Evolutionary conservation across 1,140 invertebrate species (phyloP).

Genomic region (Campodea augens): DNA sequence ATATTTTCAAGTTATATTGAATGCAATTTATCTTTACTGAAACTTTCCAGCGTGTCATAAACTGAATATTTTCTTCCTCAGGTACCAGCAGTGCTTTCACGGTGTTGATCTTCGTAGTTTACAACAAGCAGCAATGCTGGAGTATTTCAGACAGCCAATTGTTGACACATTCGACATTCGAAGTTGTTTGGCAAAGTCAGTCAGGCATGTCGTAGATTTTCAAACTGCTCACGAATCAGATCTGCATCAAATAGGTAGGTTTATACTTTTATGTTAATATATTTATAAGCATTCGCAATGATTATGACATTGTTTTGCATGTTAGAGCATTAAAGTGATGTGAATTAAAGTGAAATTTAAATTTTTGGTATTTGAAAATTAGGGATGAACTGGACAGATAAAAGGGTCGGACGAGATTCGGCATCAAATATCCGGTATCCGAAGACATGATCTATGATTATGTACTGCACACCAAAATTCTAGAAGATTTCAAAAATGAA

Average conservation of each 20-base stretch:
- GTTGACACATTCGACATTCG: slow-evolving; percentile 98
- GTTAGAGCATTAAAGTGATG: no score
- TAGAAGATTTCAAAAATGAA: no score
- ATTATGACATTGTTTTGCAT: no score
- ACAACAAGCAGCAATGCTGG: slow-evolving; percentile 79
- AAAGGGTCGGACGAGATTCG: no score
- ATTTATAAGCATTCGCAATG: no score
- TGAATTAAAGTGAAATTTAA: no score
- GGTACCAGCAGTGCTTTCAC: slow-evolving; percentile 92
- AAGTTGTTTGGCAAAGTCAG: slow-evolving; percentile 89
- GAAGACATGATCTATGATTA: no score
- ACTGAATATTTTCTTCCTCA: slow-evolving; percentile 20
- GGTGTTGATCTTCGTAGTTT: slow-evolving; percentile 86
- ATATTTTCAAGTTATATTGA: no score
- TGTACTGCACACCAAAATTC: no score
- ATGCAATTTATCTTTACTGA: no score
- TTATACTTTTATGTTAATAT: slow-evolving; percentile 2
- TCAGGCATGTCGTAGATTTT: slow-evolving; percentile 92
- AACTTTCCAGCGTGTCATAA: no score
- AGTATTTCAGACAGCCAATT: slow-evolving; percentile 96
- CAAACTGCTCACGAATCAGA: slow-evolving; percentile 80
- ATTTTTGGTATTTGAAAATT: not conserved
- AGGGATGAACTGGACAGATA: not conserved
- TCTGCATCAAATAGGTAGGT: slow-evolving; percentile 69
- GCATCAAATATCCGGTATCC: no score